A percentile compares a stretch with the other conserved stretches of the same genome.
Evolutionary conservation across 2,113 vertebrate species (phyloP).

Genomic region (Pangasianodon hypophthalmus): DNA sequence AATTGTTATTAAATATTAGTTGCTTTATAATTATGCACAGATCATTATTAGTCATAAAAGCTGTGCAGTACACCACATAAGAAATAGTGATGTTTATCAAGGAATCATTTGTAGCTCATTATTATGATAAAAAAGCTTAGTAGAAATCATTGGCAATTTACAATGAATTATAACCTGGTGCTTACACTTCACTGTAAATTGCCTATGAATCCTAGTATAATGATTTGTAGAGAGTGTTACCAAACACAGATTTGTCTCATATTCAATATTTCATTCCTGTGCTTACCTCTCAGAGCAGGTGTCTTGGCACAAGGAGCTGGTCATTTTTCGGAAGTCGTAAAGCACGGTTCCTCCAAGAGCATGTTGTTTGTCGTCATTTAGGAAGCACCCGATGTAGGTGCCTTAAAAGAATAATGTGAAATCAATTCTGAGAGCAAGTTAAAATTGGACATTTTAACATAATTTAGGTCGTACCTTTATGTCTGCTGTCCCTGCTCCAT

Average conservation of each 20-base stretch:
- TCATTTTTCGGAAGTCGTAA: constrained; percentile 97
- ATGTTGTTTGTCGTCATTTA: constrained; percentile 80
- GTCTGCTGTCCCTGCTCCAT: constrained; percentile 59
- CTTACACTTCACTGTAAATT: neutral
- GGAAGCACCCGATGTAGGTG: constrained; percentile 90
- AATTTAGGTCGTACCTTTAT: constrained; percentile 77
- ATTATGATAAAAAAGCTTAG: too few species aligned
- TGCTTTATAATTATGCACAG: neutral
- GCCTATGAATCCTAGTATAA: neutral
- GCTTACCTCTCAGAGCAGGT: constrained; percentile 93
- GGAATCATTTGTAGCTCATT: too few species aligned
- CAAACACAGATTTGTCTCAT: neutral
- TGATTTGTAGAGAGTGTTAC: neutral
- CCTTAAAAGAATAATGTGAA: constrained; percentile 64
- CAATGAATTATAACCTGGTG: neutral
- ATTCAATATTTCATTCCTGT: neutral
- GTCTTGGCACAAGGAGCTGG: constrained; percentile 88
- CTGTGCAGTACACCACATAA: neutral
- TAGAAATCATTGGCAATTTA: too few species aligned
- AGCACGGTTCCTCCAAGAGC: constrained; percentile 90
- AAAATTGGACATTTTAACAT: neutral
- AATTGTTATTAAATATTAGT: neutral
- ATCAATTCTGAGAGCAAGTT: neutral
- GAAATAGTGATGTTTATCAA: too few species aligned
- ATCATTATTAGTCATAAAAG: neutral